phyloP scores from a whole-genome alignment of 2,113 vertebrate species.

The Petaurus breviceps region DNA sequence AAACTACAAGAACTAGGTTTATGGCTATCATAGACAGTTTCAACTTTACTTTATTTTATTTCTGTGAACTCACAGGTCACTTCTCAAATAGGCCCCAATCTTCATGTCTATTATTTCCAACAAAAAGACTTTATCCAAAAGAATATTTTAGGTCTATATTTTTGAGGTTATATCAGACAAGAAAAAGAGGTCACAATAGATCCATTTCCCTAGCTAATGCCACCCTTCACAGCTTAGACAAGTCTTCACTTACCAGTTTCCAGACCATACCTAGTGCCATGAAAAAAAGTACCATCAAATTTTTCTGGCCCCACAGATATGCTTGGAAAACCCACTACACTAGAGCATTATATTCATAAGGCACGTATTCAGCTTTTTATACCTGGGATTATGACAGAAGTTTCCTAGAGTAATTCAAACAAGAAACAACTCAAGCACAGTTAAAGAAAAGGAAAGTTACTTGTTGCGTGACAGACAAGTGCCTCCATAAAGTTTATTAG shows the following conservation, averaged over 20 bases:
- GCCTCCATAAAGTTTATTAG: not conserved
- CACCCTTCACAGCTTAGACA: not conserved
- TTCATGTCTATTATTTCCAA: not conserved
- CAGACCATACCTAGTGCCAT: not conserved
- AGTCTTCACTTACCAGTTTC: not conserved
- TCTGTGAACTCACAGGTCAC: not conserved
- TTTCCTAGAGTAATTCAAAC: not conserved
- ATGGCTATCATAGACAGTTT: not conserved
- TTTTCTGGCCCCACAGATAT: not conserved
- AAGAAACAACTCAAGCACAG: not conserved
- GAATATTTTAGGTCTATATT: not conserved
- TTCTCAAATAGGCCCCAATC: not conserved
- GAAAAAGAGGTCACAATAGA: not conserved
- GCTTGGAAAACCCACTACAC: not conserved
- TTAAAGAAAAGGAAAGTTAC: not conserved
- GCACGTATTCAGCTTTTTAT: not conserved
- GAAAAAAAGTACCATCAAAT: not conserved
- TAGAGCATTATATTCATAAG: not conserved
- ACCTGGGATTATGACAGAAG: not conserved
- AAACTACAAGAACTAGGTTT: not conserved
- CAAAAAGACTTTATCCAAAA: not conserved
- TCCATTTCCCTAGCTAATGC: not conserved
- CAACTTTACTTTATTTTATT: not conserved
- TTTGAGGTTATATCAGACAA: not conserved
- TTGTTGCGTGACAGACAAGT: not conserved